Evolutionary conservation across 2,113 vertebrate species (phyloP).

Genomic region (Microcebus jonahi): DNA sequence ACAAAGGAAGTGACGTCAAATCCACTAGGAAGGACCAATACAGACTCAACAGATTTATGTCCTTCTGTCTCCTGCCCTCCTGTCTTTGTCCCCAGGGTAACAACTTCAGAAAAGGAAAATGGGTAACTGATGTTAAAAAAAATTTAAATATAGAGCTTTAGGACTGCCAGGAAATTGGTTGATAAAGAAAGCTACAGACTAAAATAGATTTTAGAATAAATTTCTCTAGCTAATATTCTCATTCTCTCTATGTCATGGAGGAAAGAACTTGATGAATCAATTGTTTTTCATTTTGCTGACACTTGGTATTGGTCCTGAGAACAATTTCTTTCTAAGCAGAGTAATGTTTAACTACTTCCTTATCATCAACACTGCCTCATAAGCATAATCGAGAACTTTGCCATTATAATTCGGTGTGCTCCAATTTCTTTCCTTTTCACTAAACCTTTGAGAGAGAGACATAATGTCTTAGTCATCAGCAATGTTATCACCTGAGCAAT

Average conservation of each 20-base stretch:
- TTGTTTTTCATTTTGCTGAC: conserved; percentile 83
- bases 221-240: conserved; percentile 28
- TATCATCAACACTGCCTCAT: conserved; percentile 80
- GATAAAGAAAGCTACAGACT: background rate
- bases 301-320: conserved; percentile 67
- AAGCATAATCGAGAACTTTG: conserved; percentile 85
- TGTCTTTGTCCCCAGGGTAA: background rate
- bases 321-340: conserved; percentile 79
- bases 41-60: background rate
- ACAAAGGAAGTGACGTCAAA: background rate
- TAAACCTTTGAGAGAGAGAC: conserved; percentile 74
- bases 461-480: conserved; percentile 78
- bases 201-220: conserved; percentile 44
- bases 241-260: background rate
- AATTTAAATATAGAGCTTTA: background rate
- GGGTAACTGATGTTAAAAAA: background rate
- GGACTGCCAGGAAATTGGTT: background rate
- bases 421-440: conserved; percentile 73
- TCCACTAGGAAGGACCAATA: background rate
- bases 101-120: background rate
- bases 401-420: conserved; percentile 79
- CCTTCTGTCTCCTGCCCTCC: background rate
- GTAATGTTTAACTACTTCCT: conserved; percentile 87
- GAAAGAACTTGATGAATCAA: conserved; percentile 76
- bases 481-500: conserved; percentile 71